Evolutionary conservation across 2,797 vertebrate genomes (phyloP).

Genomic region (Chaunax sp.): DNA sequence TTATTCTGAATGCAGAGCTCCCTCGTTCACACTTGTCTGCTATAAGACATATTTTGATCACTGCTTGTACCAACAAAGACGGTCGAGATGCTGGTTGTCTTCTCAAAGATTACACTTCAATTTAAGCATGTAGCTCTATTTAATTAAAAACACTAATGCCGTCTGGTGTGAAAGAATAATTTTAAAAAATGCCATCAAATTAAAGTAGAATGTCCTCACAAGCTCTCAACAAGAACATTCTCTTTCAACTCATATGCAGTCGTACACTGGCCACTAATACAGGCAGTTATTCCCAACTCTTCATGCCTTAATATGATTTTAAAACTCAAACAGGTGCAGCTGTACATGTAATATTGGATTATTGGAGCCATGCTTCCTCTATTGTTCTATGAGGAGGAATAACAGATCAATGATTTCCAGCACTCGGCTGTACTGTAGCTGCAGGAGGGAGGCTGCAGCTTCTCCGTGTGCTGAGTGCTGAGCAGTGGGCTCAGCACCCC

Average conservation of each 20-base stretch:
- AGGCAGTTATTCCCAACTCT: constrained; percentile 1
- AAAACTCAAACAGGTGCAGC: constrained; percentile 6
- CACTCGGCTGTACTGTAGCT: constrained; percentile 67
- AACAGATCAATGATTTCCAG: constrained; percentile 81
- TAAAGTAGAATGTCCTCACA: constrained; percentile 17
- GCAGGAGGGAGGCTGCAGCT: constrained; percentile 77
- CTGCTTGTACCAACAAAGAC: constrained; percentile 55
- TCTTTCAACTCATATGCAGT: background rate
- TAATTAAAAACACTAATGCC: constrained; percentile 28
- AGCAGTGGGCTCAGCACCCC: constrained; percentile 67
- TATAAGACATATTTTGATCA: constrained; percentile 59
- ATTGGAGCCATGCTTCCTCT: constrained; percentile 56
- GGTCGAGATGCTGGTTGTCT: constrained; percentile 26
- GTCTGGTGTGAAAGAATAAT: constrained; percentile 19
- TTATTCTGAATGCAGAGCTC: constrained; percentile 53
- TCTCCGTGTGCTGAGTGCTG: constrained; percentile 84
- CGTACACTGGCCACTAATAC: background rate
- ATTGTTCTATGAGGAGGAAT: constrained; percentile 77
- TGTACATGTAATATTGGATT: background rate
- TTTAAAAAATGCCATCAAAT: background rate
- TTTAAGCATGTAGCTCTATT: constrained; percentile 17
- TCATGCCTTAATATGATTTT: constrained; percentile 15
- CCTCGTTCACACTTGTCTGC: constrained; percentile 37
- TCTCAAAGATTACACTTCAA: constrained; percentile 28
- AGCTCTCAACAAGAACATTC: constrained; percentile 34